These are phyloP conservation scores for Herpailurus yagouaroundi DNA, from an alignment of 2,113 vertebrate genomes.

Conservation along the genomic window DNA sequence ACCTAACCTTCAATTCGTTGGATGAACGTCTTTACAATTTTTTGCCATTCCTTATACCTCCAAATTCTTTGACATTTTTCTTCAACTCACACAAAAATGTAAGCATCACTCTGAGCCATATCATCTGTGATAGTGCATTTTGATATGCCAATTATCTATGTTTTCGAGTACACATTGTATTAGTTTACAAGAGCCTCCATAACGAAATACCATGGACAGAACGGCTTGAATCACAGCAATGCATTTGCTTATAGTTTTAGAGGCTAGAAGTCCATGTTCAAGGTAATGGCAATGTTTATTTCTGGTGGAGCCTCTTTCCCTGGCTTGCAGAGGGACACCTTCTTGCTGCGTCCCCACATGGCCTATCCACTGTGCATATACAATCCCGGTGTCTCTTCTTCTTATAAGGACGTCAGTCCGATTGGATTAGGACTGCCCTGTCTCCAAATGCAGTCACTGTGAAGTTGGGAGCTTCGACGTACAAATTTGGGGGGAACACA, in stretches of 20 bases:
- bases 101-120: neutral
- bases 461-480: neutral
- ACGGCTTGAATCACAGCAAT: neutral
- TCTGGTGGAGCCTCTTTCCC: neutral
- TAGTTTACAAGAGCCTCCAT: neutral
- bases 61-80: constrained; percentile 14
- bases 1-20: neutral
- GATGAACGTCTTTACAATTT: neutral
- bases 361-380: rapidly evolving
- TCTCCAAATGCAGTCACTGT: neutral
- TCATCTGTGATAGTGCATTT: neutral
- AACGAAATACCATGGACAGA: neutral
- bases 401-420: neutral
- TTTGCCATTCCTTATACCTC: neutral
- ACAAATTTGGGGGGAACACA: neutral
- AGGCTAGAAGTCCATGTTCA: neutral
- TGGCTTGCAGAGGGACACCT: neutral
- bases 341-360: rapidly evolving
- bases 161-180: neutral
- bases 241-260: neutral
- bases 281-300: neutral
- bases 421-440: neutral
- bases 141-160: neutral
- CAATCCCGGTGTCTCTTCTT: neutral
- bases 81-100: neutral